phyloP scores from a whole-genome alignment of 2,888 invertebrate species.

The Metopia argyrocephala region DNA sequence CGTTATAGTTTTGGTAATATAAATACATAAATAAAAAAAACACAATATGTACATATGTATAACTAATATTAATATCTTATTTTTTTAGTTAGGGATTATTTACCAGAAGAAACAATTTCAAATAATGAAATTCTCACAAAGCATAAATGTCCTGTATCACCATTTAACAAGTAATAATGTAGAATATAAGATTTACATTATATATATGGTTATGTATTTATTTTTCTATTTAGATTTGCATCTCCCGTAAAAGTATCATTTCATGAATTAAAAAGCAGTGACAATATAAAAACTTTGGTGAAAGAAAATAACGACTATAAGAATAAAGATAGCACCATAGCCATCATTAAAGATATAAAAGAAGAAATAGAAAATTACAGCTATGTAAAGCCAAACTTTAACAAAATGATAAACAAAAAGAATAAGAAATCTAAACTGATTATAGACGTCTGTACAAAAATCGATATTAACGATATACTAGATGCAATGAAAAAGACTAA shows the following conservation, averaged over 20 bases:
- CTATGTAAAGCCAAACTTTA: not conserved
- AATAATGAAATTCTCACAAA: constrained; percentile 2
- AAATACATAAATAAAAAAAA: not conserved
- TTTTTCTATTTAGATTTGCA: not conserved
- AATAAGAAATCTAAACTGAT: constrained; percentile 40
- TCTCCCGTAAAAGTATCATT: not conserved
- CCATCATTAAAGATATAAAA: constrained; percentile 1
- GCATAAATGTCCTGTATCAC: not conserved
- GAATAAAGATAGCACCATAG: not conserved
- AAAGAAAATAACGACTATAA: not conserved
- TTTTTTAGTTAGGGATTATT: not conserved
- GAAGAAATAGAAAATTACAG: not conserved
- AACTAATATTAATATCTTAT: not conserved
- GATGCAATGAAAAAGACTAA: constrained; percentile 21
- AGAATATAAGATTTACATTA: not conserved
- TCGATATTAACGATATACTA: constrained; percentile 44
- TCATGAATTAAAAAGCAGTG: not conserved
- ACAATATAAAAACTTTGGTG: not conserved
- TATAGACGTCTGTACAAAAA: constrained; percentile 55
- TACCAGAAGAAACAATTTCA: not conserved
- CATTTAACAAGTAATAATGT: constrained; percentile 24
- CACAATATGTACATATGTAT: too few relatives aligned
- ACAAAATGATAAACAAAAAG: constrained; percentile 14
- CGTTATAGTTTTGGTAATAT: constrained; percentile 31
- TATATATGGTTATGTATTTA: not conserved